Evolutionary conservation across 2,888 invertebrate genomes (phyloP), one percentile per base, ranked within the genome.

Genomic region (Aphelenchoides bicaudatus): DNA sequence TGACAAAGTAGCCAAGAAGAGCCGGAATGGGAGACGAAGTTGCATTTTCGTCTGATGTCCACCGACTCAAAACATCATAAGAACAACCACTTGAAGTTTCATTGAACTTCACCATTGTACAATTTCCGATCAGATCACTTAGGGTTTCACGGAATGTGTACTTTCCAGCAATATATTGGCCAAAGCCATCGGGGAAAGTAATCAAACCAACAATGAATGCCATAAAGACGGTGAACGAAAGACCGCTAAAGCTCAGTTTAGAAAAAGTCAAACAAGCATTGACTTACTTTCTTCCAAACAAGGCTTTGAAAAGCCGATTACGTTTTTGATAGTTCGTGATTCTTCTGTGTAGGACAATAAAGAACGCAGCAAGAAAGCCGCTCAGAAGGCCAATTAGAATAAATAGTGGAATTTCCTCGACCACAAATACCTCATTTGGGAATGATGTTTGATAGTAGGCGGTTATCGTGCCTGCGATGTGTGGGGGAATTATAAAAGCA

Each of bases 151-250:
- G 70, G 50, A 68, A 71, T 2, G 68, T 68, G 50, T 49, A 71
- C 62, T 67, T 73, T 39, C 82, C 81, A 46, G 80, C 82, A 72
- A 81, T 81, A 66, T 89, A 96, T 80, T 91, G 88, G 1, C 96
- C 96, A 29, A 89, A 84, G n/a, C 92, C 93, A 56, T 88, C 84
- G 0, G 94, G 96, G 82, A 91, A 96, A 29, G 90, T 87, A 1
- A 90, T 84, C 1, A 88, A 88, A 74, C 87, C 71, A 23, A 67
- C 66, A 38, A 68, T 38, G 28, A 63, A 58, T 25, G 73, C 68
- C 66, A 67, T 67, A 50, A 71, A 65, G 49, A 69, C 56, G 13
- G 73, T 71, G 57, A 73, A 71, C 2, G 63, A 48, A 2, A 71
- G 48, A 16, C 61, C 62, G 46, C 71, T 69, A 21, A 58, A 62